These are phyloP conservation scores for Grammomys dolichurus DNA, from an alignment of 2,113 vertebrate species.

Conservation along the genomic window DNA sequence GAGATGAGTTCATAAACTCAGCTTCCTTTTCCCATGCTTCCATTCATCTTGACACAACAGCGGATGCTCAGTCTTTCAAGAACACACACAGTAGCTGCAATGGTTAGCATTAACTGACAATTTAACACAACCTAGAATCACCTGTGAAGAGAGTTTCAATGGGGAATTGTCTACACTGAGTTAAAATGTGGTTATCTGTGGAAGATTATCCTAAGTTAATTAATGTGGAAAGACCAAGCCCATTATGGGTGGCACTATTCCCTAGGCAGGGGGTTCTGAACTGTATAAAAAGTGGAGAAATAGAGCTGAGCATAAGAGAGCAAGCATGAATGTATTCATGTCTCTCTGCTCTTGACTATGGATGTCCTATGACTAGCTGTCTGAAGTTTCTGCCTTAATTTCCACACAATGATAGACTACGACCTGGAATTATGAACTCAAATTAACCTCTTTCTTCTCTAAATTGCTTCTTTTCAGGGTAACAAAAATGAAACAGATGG, in stretches of 20 bases:
- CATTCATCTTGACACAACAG: accelerated
- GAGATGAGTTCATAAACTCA: background rate
- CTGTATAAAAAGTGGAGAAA: background rate
- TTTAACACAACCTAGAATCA: no score
- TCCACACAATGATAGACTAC: background rate
- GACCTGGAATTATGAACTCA: background rate
- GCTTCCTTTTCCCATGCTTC: background rate
- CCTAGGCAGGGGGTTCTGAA: background rate
- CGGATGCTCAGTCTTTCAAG: background rate
- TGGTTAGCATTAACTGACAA: background rate
- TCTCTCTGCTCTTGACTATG: background rate
- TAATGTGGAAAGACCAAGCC: background rate
- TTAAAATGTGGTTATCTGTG: background rate
- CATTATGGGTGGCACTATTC: background rate
- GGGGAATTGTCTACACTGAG: background rate
- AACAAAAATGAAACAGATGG: background rate
- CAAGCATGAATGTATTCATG: no score
- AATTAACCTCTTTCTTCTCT: background rate
- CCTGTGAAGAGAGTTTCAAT: background rate
- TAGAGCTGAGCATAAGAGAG: background rate
- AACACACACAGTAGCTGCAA: background rate
- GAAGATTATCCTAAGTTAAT: background rate
- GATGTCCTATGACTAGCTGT: background rate
- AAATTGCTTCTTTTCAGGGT: background rate
- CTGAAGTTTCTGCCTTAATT: background rate